These are phyloP conservation scores for Drosophila funebris DNA, from an alignment of 1,140 invertebrate species.

Conservation along the genomic window DNA sequence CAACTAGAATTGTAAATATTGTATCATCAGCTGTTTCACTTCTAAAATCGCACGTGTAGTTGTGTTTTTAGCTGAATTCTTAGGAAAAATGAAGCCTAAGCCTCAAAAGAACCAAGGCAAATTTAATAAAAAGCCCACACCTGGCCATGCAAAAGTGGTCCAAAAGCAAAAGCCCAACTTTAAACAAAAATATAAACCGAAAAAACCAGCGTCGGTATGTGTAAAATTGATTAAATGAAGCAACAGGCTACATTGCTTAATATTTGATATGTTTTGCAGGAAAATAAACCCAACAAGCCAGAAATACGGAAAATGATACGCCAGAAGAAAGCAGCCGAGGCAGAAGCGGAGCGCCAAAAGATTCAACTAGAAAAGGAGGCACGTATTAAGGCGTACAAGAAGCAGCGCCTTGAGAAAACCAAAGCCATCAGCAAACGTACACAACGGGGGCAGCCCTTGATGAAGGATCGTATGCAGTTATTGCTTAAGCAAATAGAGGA, in stretches of 20 bases:
- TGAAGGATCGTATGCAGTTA: slow-evolving; percentile 81
- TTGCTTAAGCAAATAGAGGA: slow-evolving; percentile 80
- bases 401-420: slow-evolving; percentile 72
- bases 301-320: slow-evolving; percentile 63
- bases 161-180: slow-evolving; percentile 48
- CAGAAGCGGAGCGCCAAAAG: slow-evolving; percentile 50
- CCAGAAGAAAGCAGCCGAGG: slow-evolving; percentile 56
- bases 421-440: slow-evolving; percentile 76
- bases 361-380: slow-evolving; percentile 67
- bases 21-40: not conserved
- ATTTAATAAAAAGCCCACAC: slow-evolving; percentile 13
- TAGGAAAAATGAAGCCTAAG: slow-evolving; percentile 51
- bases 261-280: slow-evolving; percentile 16
- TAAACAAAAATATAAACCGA: slow-evolving; percentile 47
- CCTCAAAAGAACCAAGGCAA: slow-evolving; percentile 37
- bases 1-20: not conserved
- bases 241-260: not conserved
- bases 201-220: slow-evolving; percentile 42
- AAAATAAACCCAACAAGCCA: slow-evolving; percentile 63
- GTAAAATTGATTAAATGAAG: not conserved
- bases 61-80: slow-evolving; percentile 9
- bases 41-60: slow-evolving; percentile 43
- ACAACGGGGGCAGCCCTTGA: slow-evolving; percentile 73
- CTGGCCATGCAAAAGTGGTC: slow-evolving; percentile 21
- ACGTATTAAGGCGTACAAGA: slow-evolving; percentile 67